Conservation (phyloP, 2,113 vertebrate genomes). For the Nesoenas mayeri region DNA sequence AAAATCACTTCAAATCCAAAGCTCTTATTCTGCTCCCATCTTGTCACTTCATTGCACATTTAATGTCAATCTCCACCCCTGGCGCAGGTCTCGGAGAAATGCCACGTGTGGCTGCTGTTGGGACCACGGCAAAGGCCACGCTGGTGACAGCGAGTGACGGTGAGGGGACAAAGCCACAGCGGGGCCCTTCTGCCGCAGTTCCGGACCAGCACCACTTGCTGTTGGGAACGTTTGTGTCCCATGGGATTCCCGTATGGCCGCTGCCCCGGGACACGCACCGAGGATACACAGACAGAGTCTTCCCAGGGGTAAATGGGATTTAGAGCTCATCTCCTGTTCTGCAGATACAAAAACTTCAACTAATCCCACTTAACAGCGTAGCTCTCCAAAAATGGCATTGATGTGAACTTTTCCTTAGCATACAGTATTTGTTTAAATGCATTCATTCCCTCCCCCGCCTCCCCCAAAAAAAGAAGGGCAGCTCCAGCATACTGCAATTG, state of each 20-base stretch:
- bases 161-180: neutral
- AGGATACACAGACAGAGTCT: neutral
- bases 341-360: neutral
- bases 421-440: slow-evolving; percentile 27
- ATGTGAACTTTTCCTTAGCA: slow-evolving; percentile 38
- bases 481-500: slow-evolving; percentile 12
- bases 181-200: neutral
- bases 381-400: neutral
- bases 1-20: slow-evolving; percentile 90
- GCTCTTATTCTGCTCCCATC: slow-evolving; percentile 81
- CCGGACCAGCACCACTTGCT: neutral
- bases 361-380: neutral
- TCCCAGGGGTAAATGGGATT: neutral
- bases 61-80: slow-evolving; percentile 43
- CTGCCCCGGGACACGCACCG: neutral
- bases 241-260: neutral
- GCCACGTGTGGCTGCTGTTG: neutral
- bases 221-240: neutral
- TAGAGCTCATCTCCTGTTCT: neutral
- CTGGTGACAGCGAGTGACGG: neutral
- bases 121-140: neutral
- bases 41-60: slow-evolving; percentile 82
- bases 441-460: neutral
- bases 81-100: neutral
- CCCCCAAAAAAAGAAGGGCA: neutral